Evolutionary conservation across 2,888 invertebrate species (phyloP), one percentile per base, ranked within the genome.

Genomic region (Andrena camellia): DNA sequence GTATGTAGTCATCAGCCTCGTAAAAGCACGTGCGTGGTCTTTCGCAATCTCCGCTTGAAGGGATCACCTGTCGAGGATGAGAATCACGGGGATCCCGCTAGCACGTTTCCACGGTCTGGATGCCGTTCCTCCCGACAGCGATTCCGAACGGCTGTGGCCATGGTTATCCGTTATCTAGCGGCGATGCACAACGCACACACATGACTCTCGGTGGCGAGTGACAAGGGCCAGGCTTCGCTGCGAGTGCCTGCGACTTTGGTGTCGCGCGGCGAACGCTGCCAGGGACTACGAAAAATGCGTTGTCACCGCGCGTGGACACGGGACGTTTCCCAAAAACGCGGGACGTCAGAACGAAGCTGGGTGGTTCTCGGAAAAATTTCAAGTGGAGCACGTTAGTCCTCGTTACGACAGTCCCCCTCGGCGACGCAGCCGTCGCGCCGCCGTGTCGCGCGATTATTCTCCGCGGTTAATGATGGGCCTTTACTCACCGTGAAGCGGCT

Each of bases 401-500:
- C 7, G 67, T 50, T 23, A 66, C 62, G 31, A 52, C 23, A 70
- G 23, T 10, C 10, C 54, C 29, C 67, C n/a, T 48, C 67, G 78
- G 64, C 59, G 81, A 63, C 76, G 63, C 59, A 76, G 70, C 31
- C n/a, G 57, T 60, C 60, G 23, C 66, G 42, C 0, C 33, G n/a
- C 29, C 13, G 10, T 31, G 66, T 59, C n/a, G 26, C 6, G 23
- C 13, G 6, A 71, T 42, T 17, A 60, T 70, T 74, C 31, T 20
- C 26, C n/a, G 1, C 3, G 23, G 26, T 54, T 23, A 17, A 52
- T 69, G 10, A 26, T 35, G 7, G 10, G 7, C n/a, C 1, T n/a
- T 0, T 0, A 88, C 90, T 89, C 42, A 90, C 90, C 88, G 69
- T 60, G 29, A 69, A 88, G 90, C 87, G 88, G 89, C 75, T 88